Evolutionary conservation across 64 coral and sea anemone species (phyloP).

Genomic region (Stichodactyla mertensii): DNA sequence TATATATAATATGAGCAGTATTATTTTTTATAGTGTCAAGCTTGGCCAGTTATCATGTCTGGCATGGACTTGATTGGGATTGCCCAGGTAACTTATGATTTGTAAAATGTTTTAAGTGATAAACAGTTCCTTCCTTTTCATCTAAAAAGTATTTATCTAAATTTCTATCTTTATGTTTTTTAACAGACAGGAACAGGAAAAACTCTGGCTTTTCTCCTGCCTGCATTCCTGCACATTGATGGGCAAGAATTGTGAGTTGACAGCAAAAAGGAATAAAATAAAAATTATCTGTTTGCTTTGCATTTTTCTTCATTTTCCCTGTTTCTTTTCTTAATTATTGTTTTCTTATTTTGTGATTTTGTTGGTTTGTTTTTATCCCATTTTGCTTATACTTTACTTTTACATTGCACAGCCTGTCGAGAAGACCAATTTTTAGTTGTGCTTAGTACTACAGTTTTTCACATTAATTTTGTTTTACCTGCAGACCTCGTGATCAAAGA

Average conservation of each 20-base stretch:
- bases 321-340: no score
- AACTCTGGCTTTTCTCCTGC: constrained; percentile 86
- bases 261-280: neutral
- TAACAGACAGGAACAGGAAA: constrained; percentile 94
- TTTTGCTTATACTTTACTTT: neutral
- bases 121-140: neutral
- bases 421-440: no score
- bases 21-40: constrained; percentile 73
- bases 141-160: no score
- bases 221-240: constrained; percentile 90
- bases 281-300: neutral
- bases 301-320: neutral
- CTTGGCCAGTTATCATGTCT: constrained; percentile 90
- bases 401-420: no score
- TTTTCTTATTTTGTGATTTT: neutral
- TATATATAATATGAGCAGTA: no score
- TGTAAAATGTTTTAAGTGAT: neutral
- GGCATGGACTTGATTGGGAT: constrained; percentile 93
- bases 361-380: no score
- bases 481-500: constrained; percentile 64
- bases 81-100: constrained; percentile 70
- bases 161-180: neutral
- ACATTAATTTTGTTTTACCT: neutral
- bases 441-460: no score
- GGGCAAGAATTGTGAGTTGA: constrained; percentile 78